These are phyloP conservation scores for Polyodon spathula DNA, from an alignment of 2,113 vertebrate species.

Conservation along the genomic window DNA sequence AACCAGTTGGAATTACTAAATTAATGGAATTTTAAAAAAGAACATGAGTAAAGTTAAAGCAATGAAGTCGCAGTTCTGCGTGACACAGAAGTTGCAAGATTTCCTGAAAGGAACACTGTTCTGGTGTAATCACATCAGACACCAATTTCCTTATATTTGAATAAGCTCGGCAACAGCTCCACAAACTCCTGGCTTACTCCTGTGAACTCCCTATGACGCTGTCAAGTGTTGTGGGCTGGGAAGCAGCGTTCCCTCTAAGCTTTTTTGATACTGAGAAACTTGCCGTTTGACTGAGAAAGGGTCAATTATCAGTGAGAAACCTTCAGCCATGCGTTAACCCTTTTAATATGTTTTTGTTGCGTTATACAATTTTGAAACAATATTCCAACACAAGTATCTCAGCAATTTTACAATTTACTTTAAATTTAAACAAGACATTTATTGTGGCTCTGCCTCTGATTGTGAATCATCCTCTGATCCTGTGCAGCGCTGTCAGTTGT, in stretches of 20 bases:
- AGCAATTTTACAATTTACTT: no score
- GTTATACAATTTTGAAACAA: no score
- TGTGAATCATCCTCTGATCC: no score
- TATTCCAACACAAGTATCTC: no score
- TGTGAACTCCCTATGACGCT: slow-evolving; percentile 37
- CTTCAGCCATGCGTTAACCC: no score
- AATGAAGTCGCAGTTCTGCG: background rate
- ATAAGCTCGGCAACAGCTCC: slow-evolving; percentile 20
- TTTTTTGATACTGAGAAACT: no score
- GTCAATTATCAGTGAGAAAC: no score
- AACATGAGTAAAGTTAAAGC: background rate
- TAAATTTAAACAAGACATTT: no score
- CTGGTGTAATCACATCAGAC: slow-evolving; percentile 37
- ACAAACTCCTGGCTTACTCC: slow-evolving; percentile 25
- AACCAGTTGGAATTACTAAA: background rate
- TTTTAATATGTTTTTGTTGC: no score
- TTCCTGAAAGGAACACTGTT: slow-evolving; percentile 30
- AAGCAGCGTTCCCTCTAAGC: slow-evolving; percentile 60
- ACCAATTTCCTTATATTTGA: slow-evolving; percentile 32
- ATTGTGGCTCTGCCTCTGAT: no score
- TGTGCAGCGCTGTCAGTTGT: no score
- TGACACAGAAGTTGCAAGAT: slow-evolving; percentile 16
- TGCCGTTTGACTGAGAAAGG: no score
- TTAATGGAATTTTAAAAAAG: background rate
- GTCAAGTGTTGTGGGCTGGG: slow-evolving; percentile 40